These are phyloP conservation scores for Cynodonichthys magdalenae DNA, from an alignment of 2,797 vertebrate species.

Conservation along the genomic window DNA sequence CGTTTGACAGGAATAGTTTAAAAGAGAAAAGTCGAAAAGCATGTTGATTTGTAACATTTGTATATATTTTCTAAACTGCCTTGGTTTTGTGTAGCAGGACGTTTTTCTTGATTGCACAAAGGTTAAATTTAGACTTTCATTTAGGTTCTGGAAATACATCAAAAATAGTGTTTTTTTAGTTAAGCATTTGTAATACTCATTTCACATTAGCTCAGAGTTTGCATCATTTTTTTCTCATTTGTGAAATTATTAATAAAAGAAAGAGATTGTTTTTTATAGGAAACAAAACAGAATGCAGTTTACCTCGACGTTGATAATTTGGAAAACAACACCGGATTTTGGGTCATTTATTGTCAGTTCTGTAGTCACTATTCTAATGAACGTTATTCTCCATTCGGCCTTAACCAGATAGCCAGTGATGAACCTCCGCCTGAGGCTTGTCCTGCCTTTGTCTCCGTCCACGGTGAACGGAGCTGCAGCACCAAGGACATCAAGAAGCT, in stretches of 20 bases:
- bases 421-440: constrained; percentile 91
- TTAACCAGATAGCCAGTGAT: constrained; percentile 89
- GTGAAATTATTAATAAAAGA: background rate
- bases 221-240: background rate
- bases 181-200: too few relatives aligned
- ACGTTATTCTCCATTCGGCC: constrained; percentile 25
- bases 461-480: constrained; percentile 90
- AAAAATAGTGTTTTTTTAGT: too few relatives aligned
- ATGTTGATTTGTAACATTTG: background rate
- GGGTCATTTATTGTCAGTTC: background rate
- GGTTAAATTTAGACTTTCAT: background rate
- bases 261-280: too few relatives aligned
- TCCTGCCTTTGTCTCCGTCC: constrained; percentile 90
- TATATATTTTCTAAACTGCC: background rate
- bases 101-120: background rate
- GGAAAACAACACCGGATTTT: background rate
- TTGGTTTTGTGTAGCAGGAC: background rate
- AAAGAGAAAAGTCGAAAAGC: background rate
- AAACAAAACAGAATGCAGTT: too few relatives aligned
- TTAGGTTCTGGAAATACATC: too few relatives aligned
- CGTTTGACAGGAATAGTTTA: background rate
- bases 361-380: background rate
- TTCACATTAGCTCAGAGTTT: too few relatives aligned
- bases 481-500: constrained; percentile 93
- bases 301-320: too few relatives aligned